A percentile compares a stretch with the other conserved stretches of the same genome.
Evolutionary conservation across 2,797 vertebrate genomes (phyloP).

Genomic region (Pempheris klunzingeri): DNA sequence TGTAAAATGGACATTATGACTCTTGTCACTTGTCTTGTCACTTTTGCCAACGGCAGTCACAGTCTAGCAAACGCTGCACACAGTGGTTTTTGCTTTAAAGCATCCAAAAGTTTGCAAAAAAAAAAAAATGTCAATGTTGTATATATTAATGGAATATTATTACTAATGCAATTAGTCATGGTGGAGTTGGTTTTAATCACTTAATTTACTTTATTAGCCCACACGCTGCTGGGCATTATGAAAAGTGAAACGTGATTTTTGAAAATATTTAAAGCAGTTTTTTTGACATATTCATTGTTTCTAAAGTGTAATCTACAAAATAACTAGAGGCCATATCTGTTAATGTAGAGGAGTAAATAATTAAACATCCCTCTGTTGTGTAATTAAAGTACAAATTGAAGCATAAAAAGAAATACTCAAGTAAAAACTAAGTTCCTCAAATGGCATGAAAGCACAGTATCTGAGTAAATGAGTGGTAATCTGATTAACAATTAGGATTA

Average conservation of each 20-base stretch:
- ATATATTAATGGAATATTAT: neutral
- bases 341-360: neutral
- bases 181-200: neutral
- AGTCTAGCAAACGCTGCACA: neutral
- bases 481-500: neutral
- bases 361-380: neutral
- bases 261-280: neutral
- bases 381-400: neutral
- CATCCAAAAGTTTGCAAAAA: neutral
- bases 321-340: neutral
- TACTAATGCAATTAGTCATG: neutral
- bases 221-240: neutral
- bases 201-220: neutral
- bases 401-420: neutral
- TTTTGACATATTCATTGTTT: too few relatives aligned
- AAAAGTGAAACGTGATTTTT: neutral
- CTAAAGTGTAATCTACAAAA: neutral
- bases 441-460: too few relatives aligned
- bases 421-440: neutral
- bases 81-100: neutral
- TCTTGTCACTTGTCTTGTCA: neutral
- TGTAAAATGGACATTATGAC: neutral
- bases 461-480: neutral
- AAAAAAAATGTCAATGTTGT: neutral
- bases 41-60: too few relatives aligned